Base-by-base conservation (phyloP, 1,140 invertebrate genomes). In the Cheumatopsyche charites region DNA sequence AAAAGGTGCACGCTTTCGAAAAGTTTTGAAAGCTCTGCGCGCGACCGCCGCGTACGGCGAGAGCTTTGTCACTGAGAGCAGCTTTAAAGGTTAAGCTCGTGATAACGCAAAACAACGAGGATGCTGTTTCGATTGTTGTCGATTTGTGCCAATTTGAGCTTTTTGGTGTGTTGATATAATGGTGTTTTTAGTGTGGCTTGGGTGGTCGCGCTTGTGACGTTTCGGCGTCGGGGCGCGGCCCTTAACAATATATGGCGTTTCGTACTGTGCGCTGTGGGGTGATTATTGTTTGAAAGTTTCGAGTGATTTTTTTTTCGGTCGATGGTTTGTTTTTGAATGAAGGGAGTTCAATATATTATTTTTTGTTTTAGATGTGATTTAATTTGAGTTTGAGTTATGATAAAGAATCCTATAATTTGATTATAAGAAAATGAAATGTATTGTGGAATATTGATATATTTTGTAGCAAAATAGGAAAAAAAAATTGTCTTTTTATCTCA, bases 41-140 rank as follows among this genome's bases (percentile, higher is more conserved):
- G 55, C 73, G 70, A 72, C 73, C 73, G 62, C 17, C 55, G 43
- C 70, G 58, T 63, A 42, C 21, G 73, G 47, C 65, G 29, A 71
- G 52, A 75, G 47, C 70, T 75, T 75, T 72, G 68, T 55, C 63
- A 75, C 73, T 75, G 73, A 72, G 73, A 72, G 15, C 63, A 71
- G 52, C 58, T 62, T 47, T 67, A 67, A 72, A 42, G 49, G 67
- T 55, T 68, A 42, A 75, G 43, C 68, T 62, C 62, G 70, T 75
- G 73, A 75, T 75, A 75, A 75, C 66, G 70, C 11, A 65, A 72
- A 68, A 72, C 67, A 72, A 68, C 55, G 55, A 23, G 23, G 55
- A 13, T 12, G 55, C 11, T 23, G 17, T 17, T 17, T 52, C n/a
- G 19, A 17, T 19, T 15, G 7, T 58, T 25, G 23, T 58, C 17